Conservation (phyloP, 1,140 invertebrate species). For the Procambarus clarkii region DNA sequence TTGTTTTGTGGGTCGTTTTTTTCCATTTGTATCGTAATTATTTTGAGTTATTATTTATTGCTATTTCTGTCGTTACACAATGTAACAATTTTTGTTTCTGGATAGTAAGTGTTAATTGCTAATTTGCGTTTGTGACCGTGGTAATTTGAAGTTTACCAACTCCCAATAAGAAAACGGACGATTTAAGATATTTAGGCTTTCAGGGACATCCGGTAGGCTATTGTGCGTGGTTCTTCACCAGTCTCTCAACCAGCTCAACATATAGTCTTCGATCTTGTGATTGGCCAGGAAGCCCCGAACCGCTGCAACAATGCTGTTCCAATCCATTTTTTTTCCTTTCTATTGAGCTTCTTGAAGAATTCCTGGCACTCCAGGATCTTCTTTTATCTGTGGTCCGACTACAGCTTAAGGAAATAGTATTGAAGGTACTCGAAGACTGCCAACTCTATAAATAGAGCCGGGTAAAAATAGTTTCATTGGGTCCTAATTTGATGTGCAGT, state of each 20-base stretch:
- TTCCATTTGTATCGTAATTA: too few species aligned
- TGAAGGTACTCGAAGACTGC: constrained; percentile 44
- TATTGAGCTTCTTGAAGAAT: constrained; percentile 55
- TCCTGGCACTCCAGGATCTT: constrained; percentile 51
- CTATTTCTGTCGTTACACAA: too few species aligned
- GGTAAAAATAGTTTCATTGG: constrained; percentile 66
- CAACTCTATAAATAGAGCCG: constrained; percentile 71
- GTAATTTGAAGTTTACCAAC: too few species aligned
- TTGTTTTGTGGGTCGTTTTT: too few species aligned
- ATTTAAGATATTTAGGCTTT: constrained; percentile 22
- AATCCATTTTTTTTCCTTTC: constrained; percentile 53
- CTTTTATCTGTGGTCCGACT: constrained; percentile 72
- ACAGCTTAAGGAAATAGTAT: constrained; percentile 73
- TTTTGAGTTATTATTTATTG: too few species aligned
- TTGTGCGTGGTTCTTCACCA: neutral
- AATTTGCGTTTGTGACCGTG: too few species aligned
- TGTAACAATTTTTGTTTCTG: too few species aligned
- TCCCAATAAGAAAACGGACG: too few species aligned
- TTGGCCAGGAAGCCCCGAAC: constrained; percentile 62
- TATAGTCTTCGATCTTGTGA: constrained; percentile 20
- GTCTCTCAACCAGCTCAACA: neutral
- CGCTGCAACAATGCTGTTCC: constrained; percentile 48
- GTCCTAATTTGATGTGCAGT: neutral
- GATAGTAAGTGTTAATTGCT: too few species aligned
- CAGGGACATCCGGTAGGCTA: constrained; percentile 35